phyloP scores from a whole-genome alignment of 2,888 invertebrate species.

The Idaea straminata region DNA sequence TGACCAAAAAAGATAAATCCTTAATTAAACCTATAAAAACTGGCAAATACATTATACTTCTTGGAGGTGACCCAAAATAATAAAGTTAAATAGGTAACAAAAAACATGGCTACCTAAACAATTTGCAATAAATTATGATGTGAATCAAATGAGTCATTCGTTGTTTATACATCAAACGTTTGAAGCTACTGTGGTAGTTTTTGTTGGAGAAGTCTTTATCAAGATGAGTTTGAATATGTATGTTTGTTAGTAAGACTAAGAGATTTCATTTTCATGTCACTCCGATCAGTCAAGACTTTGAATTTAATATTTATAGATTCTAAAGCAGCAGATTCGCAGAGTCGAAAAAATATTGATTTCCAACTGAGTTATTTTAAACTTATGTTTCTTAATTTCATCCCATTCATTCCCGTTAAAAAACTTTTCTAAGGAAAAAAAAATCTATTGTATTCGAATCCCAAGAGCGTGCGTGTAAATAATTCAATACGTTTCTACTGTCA shows the following conservation, averaged over 20 bases:
- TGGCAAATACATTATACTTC: not conserved
- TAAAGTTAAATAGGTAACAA: not conserved
- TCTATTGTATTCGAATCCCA: conserved; percentile 35
- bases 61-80: conserved; percentile 1
- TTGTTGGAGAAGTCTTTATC: not conserved
- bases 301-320: too few species aligned
- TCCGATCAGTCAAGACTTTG: too few species aligned
- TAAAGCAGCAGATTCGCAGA: too few species aligned
- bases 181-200: not conserved
- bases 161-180: not conserved
- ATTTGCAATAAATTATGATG: not conserved
- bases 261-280: not conserved
- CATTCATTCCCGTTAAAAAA: conserved; percentile 20
- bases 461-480: conserved; percentile 59
- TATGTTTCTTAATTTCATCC: not conserved
- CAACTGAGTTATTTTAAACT: not conserved
- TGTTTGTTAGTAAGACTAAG: not conserved
- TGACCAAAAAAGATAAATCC: not conserved
- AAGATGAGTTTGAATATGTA: not conserved
- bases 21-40: conserved; percentile 1
- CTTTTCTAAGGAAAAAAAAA: conserved; percentile 19
- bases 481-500: conserved; percentile 62
- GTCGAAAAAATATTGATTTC: too few species aligned
- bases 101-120: not conserved
- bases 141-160: not conserved